phyloP scores from a whole-genome alignment of 2,888 invertebrate genomes.

The Microctonus hyperodae region DNA sequence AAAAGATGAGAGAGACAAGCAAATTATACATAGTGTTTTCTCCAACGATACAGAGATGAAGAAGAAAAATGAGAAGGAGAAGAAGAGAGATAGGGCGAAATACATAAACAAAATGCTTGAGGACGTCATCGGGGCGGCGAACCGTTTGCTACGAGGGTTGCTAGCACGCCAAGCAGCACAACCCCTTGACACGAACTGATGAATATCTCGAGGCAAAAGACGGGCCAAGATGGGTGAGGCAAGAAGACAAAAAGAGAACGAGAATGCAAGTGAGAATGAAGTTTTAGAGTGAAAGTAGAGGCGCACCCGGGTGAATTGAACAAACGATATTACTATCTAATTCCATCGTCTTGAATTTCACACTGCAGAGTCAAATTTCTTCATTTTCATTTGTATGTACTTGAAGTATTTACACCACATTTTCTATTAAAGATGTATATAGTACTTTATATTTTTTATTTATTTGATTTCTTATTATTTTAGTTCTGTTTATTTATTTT shows the following conservation, averaged over 20 bases:
- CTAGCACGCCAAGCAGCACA: conserved; percentile 36
- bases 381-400: neutral
- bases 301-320: conserved; percentile 24
- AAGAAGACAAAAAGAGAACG: conserved; percentile 5
- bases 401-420: too few species aligned
- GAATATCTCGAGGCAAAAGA: conserved; percentile 42
- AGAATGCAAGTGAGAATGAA: conserved; percentile 17
- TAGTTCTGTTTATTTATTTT: too few species aligned
- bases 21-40: conserved; percentile 2
- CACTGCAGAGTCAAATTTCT: conserved; percentile 31
- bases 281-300: conserved; percentile 18
- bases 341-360: conserved; percentile 35
- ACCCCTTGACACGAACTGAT: conserved; percentile 50
- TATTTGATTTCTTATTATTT: too few species aligned
- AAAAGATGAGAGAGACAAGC: neutral
- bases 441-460: too few species aligned
- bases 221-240: neutral
- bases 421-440: too few species aligned
- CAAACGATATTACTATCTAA: conserved; percentile 33
- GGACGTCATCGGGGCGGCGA: conserved; percentile 26
- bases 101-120: conserved; percentile 17
- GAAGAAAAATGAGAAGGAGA: neutral
- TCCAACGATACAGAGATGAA: conserved; percentile 11
- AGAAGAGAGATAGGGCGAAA: neutral
- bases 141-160: conserved; percentile 29